A percentile compares a stretch with the other conserved stretches of the same genome.
Conservation (phyloP, 2,113 vertebrate species). For the Atractosteus spatula region DNA sequence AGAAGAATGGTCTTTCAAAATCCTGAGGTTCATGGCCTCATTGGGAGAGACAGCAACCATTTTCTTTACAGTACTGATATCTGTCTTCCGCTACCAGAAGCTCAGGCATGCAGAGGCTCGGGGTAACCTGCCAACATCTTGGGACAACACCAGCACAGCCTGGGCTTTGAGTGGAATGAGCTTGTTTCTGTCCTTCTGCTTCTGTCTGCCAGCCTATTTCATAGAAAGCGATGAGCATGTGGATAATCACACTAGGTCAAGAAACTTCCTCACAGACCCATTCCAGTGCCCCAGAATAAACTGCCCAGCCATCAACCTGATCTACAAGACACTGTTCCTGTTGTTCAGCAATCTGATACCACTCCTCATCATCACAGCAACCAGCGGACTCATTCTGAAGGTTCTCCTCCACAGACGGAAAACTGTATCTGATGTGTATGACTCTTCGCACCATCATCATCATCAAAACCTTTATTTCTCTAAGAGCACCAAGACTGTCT, state of each 20-base stretch:
- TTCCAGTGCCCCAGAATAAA: slow-evolving; percentile 45
- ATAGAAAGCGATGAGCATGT: slow-evolving; percentile 5
- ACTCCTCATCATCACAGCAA: slow-evolving; percentile 52
- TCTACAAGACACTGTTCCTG: slow-evolving; percentile 56
- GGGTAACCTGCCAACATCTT: slow-evolving; percentile 39
- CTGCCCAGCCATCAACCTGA: slow-evolving; percentile 38
- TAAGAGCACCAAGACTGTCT: slow-evolving; percentile 45
- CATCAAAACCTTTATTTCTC: slow-evolving; percentile 18
- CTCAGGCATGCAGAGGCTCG: slow-evolving; percentile 43
- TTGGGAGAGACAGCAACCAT: slow-evolving; percentile 55
- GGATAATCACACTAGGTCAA: slow-evolving; percentile 27
- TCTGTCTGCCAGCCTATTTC: slow-evolving; percentile 42
- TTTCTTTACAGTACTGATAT: slow-evolving; percentile 64
- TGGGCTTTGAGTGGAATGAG: slow-evolving; percentile 35
- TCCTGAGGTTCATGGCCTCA: slow-evolving; percentile 48
- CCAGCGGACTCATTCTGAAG: slow-evolving; percentile 49
- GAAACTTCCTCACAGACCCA: slow-evolving; percentile 45
- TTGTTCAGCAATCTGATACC: slow-evolving; percentile 52
- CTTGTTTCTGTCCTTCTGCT: slow-evolving; percentile 22
- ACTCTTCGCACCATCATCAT: background rate
- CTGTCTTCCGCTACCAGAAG: slow-evolving; percentile 66
- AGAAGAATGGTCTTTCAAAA: slow-evolving; percentile 29
- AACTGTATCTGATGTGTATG: slow-evolving; percentile 19
- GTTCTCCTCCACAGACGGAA: slow-evolving; percentile 46
- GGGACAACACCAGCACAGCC: slow-evolving; percentile 51